Evolutionary conservation across 23 tunicate genomes (phyloP).

Genomic region (Ciona savignyi): DNA sequence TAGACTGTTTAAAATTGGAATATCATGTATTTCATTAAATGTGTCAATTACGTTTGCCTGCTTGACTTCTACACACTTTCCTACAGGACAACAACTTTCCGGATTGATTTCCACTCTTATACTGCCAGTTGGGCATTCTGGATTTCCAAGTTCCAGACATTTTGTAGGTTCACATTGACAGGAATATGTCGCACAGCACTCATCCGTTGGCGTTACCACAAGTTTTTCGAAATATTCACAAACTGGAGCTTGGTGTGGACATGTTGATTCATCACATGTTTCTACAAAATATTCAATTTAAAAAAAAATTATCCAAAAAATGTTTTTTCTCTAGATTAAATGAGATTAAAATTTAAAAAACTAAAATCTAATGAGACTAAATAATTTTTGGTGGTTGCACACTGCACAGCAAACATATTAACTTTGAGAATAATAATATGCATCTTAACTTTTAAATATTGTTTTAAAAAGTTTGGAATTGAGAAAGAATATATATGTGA

Average conservation of each 20-base stretch:
- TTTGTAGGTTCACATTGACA: constrained; percentile 49
- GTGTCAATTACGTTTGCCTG: neutral
- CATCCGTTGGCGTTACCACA: constrained; percentile 17
- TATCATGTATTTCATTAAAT: too few species aligned
- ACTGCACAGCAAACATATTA: too few species aligned
- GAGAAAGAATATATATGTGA: too few species aligned
- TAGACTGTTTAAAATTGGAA: too few species aligned
- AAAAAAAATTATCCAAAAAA: too few species aligned
- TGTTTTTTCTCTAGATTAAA: too few species aligned
- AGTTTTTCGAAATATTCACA: constrained; percentile 59
- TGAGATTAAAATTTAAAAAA: too few species aligned
- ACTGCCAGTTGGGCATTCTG: constrained; percentile 57
- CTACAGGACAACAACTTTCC: constrained; percentile 53
- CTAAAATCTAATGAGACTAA: too few species aligned
- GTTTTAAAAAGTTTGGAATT: too few species aligned
- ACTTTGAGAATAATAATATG: too few species aligned
- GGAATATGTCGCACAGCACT: constrained; percentile 56
- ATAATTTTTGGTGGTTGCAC: too few species aligned
- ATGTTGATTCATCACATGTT: constrained; percentile 29
- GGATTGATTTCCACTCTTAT: constrained; percentile 54
- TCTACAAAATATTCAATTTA: constrained; percentile 6
- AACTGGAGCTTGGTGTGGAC: constrained; percentile 22
- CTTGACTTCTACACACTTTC: constrained; percentile 42
- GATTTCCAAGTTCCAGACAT: constrained; percentile 50
- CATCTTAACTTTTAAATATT: too few species aligned